Base-by-base conservation (phyloP, 2,797 vertebrate species). In the Oreortyx pictus region DNA sequence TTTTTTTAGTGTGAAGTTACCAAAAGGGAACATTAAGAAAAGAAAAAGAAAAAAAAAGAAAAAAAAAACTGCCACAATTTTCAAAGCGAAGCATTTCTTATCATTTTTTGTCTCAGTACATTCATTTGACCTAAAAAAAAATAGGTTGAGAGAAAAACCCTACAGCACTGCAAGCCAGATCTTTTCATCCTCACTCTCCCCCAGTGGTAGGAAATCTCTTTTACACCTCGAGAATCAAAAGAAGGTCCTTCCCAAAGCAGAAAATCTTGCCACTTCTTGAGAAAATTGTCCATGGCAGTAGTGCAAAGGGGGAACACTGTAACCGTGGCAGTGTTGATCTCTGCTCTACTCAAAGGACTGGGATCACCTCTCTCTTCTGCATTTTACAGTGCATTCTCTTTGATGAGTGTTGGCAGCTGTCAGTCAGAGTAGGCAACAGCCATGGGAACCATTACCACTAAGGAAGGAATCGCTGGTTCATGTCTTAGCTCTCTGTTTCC, bases 271-370 rank as follows among this genome's bases (percentile, higher is more conserved):
- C 29, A 23, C 68, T 73, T 85, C 68, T 76, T 82, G 47, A 54
- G 23, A 57, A 73, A 59, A 46, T 47, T 33, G 4, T 8, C 33
- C 52, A 49, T 13, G 31, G 52, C 62, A n/a, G 27, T 17, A 47
- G 12, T 46, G 37, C 47, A 61, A 52, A 57, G 10, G 11, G 17
- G 14, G 7, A 74, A 33, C 37, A 41, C 31, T 82, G 25, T 70
- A 31, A n/a, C 17, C 4, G 7, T 12, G 33, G 22, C 20, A 0
- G 0, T 66, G 44, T 7, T 4, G 1, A 16, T 61, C 67, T 90
- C 78, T 76, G 46, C 25, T 56, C 62, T 62, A 35, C 14, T 27
- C n/a, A 47, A 77, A 33, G 47, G 37, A 15, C 4, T 54, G 37
- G 56, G 29, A 44, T 73, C 27, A 8, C 9, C 23, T 71, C 41